Base-by-base conservation (phyloP, 2,113 vertebrate genomes). In the Crotalus tigris region DNA sequence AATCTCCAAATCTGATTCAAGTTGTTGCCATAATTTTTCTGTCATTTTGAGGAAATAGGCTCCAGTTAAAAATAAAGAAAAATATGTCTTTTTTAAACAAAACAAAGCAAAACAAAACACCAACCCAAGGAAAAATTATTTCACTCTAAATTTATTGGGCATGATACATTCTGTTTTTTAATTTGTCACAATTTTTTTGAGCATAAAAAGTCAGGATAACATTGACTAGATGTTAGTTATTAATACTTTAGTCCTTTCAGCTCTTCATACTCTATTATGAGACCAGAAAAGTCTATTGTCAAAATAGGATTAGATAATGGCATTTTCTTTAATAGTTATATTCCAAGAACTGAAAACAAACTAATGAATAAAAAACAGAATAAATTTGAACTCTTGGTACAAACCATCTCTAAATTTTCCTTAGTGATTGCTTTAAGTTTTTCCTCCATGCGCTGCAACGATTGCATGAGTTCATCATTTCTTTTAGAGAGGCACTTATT, bases 381-480 rank as follows among this genome's bases (percentile, higher is more conserved):
- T 6, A 33, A 23, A 88, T 69, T 13, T 29, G n/a, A 29, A 51
- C 29, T 33, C 5, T 85, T n/a, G 85, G 26, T 87, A 93, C 92
- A 90, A 90, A 99, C 99, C 99, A 99, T 99, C 97, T 99, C 99
- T 85, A 98, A 96, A 96, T 99, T 99, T 96, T 99, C 99, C 97
- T 98, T 99, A 92, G 97, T 97, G 87, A 99, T 91, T 4, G 96
- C 96, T 98, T 99, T 99, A 55, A 99, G 96, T 93, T 99, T 99
- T 8, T 99, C 99, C 94, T 99, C 99, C 97, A 99, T 98, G 92
- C 98, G 99, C 94, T 99, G 99, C 94, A 99, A 96, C 11, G 98
- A 98, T 90, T 98, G 98, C 96, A 98, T 98, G 93, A 99, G 97
- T 57, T 99, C 99, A 87, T 99, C 99, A 0, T 99, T 99, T 98